Evolutionary conservation across 2,113 vertebrate species (phyloP).

Genomic region (Dipodomys merriami): DNA sequence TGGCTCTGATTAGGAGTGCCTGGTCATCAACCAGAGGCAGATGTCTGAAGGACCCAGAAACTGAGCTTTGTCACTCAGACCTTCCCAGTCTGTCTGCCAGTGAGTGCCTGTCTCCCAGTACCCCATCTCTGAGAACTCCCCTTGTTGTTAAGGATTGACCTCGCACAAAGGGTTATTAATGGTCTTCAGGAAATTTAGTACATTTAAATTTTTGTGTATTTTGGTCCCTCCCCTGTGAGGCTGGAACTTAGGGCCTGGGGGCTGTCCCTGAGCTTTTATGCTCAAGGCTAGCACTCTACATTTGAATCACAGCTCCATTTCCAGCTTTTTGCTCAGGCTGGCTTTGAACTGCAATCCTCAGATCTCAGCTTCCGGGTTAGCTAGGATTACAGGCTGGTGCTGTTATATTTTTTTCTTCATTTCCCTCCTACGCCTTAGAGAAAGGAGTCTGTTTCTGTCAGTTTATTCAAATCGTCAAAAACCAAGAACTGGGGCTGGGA

Average conservation of each 20-base stretch:
- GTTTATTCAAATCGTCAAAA: conserved; percentile 8
- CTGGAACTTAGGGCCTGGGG: too few relatives aligned
- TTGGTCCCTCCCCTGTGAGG: background rate
- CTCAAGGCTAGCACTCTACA: too few relatives aligned
- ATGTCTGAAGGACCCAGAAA: background rate
- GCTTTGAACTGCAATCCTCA: too few relatives aligned
- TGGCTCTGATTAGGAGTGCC: background rate
- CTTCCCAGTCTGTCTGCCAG: background rate
- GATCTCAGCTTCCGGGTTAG: too few relatives aligned
- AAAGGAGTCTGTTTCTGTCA: background rate
- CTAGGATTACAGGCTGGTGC: too few relatives aligned
- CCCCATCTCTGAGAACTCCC: background rate
- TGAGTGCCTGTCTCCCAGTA: background rate
- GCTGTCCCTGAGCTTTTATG: too few relatives aligned
- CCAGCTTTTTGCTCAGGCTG: too few relatives aligned
- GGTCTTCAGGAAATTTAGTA: background rate
- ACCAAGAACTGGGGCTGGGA: background rate
- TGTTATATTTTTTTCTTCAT: too few relatives aligned
- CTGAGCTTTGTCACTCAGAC: background rate
- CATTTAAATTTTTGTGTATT: background rate
- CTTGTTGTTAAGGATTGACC: background rate
- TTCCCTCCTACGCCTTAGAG: background rate
- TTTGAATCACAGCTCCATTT: too few relatives aligned
- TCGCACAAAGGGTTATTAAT: background rate
- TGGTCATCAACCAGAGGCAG: background rate